Percentiles rank a stretch among this genome's conserved stretches.
phyloP scores from a whole-genome alignment of 2,113 vertebrate genomes.

The Corythaeola cristata region DNA sequence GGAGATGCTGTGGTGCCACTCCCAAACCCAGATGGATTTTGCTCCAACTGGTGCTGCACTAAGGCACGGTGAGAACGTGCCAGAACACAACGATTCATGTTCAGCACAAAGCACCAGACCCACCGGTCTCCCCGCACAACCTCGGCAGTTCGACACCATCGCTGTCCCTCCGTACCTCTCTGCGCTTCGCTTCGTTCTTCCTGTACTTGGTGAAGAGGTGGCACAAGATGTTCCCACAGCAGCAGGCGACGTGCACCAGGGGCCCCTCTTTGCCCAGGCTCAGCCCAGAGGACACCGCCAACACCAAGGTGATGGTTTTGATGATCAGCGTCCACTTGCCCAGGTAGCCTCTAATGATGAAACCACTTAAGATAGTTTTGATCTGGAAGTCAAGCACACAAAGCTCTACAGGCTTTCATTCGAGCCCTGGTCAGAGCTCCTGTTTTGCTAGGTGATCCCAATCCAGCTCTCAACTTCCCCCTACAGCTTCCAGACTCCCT shows the following conservation, averaged over 20 bases:
- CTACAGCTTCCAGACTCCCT: not conserved
- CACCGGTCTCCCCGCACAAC: not conserved
- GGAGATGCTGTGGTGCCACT: not conserved
- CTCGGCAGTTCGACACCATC: fast-evolving
- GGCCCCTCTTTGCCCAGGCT: slow-evolving; percentile 97
- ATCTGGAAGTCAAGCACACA: slow-evolving; percentile 84
- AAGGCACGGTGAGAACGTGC: not conserved
- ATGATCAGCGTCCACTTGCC: slow-evolving; percentile 96
- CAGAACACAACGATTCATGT: fast-evolving
- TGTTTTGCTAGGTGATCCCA: not conserved
- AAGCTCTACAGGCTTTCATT: slow-evolving; percentile 62
- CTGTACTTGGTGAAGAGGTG: slow-evolving; percentile 96
- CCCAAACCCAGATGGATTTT: not conserved
- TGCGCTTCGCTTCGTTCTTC: slow-evolving; percentile 94
- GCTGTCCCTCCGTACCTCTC: slow-evolving; percentile 79
- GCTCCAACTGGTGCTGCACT: fast-evolving
- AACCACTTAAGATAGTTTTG: slow-evolving; percentile 97
- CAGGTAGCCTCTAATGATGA: slow-evolving; percentile 97
- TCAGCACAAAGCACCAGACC: not conserved
- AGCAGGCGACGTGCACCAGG: slow-evolving; percentile 95
- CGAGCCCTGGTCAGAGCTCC: slow-evolving; percentile 41
- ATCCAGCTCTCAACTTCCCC: not conserved
- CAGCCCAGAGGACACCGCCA: slow-evolving; percentile 96
- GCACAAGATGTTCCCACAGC: slow-evolving; percentile 95
- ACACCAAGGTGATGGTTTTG: slow-evolving; percentile 93